Evolutionary conservation across 2,797 vertebrate species (phyloP).

Genomic region (Pyrocephalus nanus): DNA sequence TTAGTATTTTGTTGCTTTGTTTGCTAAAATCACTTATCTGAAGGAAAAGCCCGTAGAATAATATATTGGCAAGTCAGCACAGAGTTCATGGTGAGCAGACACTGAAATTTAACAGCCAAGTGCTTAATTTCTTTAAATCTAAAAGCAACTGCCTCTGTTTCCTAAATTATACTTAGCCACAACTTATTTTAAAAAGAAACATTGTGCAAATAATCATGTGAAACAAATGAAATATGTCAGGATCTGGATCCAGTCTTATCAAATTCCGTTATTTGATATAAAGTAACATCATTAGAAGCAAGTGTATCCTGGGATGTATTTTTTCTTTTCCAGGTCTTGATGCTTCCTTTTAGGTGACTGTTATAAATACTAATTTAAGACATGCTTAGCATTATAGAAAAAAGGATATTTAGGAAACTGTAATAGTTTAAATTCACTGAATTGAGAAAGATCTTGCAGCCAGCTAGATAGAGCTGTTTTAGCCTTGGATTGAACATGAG

Average conservation of each 20-base stretch:
- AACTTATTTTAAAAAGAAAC: constrained; percentile 6
- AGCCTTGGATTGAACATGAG: neutral
- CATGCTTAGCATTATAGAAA: neutral
- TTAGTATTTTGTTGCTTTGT: neutral
- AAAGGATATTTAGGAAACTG: neutral
- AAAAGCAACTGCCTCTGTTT: neutral
- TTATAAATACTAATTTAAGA: constrained; percentile 23
- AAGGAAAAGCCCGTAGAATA: neutral
- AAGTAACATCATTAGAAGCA: constrained; percentile 65
- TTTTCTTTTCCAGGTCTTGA: constrained; percentile 31
- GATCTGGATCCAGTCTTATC: constrained; percentile 59
- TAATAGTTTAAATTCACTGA: neutral
- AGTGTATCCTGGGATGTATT: constrained; percentile 52
- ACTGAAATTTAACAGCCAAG: neutral
- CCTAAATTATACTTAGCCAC: neutral
- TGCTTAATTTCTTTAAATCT: neutral
- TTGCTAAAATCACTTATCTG: neutral
- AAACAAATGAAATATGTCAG: constrained; percentile 43
- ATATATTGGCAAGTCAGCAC: neutral
- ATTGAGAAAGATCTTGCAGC: neutral
- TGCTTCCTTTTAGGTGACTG: constrained; percentile 42
- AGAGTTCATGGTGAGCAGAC: neutral
- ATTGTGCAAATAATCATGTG: constrained; percentile 39
- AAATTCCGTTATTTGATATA: constrained; percentile 71
- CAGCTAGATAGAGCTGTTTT: neutral